Evolutionary conservation across 2,797 vertebrate genomes (phyloP), one percentile per base, ranked within the genome.

Genomic region (Lepilemur ruficaudatus): DNA sequence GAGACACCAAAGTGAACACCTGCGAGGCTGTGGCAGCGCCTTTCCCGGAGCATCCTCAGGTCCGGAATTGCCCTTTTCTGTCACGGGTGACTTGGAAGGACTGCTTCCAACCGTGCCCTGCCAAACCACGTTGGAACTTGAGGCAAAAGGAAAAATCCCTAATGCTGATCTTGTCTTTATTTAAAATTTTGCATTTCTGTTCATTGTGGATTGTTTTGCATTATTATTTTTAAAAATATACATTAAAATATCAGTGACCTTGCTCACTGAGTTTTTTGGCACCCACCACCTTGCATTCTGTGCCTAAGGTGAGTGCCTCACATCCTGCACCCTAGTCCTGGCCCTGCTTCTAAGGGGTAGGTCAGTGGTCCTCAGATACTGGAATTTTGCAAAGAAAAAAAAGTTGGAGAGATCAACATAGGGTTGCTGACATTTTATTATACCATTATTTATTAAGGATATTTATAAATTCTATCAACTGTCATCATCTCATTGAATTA

Each of bases 81-180:
- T 32, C 67, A 7, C 0, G 12, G 38, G 52, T n/a, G 35, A 52
- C 2, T 18, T 5, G 10, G 52, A 35, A 20, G 32, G 46, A 38
- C 18, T 38, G 9, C 13, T 55, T 55, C 38, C 35, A 46, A 79
- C 4, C 22, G n/a, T 2, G 23, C n/a, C 65, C n/a, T 17, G 50
- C 32, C 7, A 17, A 41, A 13, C 38, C 55, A 4, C 1, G 4
- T 3, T 28, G 91, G 50, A 70, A 52, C 59, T 75, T 1, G 20
- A 86, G 75, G 84, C n/a, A 11, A 61, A 50, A 30, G 48, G 43
- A 9, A 61, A 35, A 41, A 12, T 32, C 67, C 10, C 28, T 18
- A 3, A 67, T 4, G 6, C 70, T 15, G 35, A 50, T 18, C 17
- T 83, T 52, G 4, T 9, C n/a, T 38, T 32, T 28, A 18, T 41